Conservation (phyloP, 2,888 invertebrate species). For the Meta bourneti region DNA sequence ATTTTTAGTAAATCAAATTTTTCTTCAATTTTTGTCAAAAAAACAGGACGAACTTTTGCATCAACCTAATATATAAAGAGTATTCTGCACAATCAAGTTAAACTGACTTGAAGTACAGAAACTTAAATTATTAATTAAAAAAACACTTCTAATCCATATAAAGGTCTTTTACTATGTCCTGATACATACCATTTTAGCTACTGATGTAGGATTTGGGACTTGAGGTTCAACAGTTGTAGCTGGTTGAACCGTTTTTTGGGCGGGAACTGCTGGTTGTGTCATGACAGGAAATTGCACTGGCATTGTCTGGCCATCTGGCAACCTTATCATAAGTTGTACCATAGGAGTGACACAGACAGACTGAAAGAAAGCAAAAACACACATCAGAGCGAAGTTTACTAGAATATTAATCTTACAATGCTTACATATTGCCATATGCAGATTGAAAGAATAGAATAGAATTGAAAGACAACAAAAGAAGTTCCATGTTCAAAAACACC, state of each 20-base stretch:
- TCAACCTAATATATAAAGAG: too few relatives aligned
- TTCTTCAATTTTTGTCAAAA: too few relatives aligned
- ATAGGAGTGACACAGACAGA: constrained; percentile 79
- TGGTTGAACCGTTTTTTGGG: not conserved
- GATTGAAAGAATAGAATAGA: too few relatives aligned
- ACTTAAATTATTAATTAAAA: too few relatives aligned
- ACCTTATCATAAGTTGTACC: constrained; percentile 83
- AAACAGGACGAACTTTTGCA: too few relatives aligned
- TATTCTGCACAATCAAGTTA: too few relatives aligned
- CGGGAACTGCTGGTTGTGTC: constrained; percentile 78
- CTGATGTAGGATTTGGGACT: constrained; percentile 14
- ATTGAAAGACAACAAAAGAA: too few relatives aligned
- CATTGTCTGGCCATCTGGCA: constrained; percentile 83
- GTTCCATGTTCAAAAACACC: too few relatives aligned
- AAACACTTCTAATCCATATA: too few relatives aligned
- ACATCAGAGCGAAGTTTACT: not conserved
- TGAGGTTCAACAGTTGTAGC: constrained; percentile 2
- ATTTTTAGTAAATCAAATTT: too few relatives aligned
- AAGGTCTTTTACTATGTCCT: too few relatives aligned
- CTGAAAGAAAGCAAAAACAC: constrained; percentile 24
- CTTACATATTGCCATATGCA: not conserved
- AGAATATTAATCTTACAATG: not conserved
- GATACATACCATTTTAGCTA: constrained; percentile 48
- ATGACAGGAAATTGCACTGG: constrained; percentile 82
- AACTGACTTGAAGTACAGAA: too few relatives aligned